Percentiles rank a stretch among this genome's conserved stretches.
Evolutionary conservation across 1,140 invertebrate species (phyloP).

Genomic region (Acyrthosiphon pisum): DNA sequence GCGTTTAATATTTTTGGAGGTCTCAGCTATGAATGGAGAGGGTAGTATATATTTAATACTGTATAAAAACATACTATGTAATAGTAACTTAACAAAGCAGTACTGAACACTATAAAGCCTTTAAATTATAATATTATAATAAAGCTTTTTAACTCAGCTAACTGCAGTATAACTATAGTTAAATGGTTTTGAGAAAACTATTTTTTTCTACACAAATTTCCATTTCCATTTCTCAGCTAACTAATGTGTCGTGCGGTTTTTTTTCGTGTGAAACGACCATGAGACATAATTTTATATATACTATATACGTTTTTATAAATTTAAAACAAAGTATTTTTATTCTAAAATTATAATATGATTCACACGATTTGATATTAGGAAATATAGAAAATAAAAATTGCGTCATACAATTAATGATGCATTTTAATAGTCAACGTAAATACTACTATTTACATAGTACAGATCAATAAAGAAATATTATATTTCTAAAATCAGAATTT

Average conservation of each 20-base stretch:
- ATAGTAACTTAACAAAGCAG: background rate
- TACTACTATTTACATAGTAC: background rate
- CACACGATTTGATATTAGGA: background rate
- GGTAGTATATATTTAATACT: background rate
- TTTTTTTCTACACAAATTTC: background rate
- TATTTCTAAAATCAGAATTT: background rate
- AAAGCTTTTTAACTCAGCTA: background rate
- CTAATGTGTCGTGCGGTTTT: background rate
- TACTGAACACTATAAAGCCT: background rate
- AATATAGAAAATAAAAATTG: slow-evolving; percentile 20
- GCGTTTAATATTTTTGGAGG: background rate
- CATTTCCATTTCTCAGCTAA: background rate
- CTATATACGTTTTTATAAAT: background rate
- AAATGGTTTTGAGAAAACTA: background rate
- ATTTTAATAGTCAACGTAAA: background rate
- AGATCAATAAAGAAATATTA: background rate
- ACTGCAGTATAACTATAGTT: background rate
- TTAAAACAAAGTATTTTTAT: background rate
- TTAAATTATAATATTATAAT: background rate
- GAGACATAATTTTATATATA: background rate
- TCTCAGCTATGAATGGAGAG: background rate
- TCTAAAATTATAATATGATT: background rate
- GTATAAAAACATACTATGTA: background rate
- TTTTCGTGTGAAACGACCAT: background rate
- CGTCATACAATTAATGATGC: background rate